phyloP scores from a whole-genome alignment of 1,140 invertebrate genomes.

The Triops cancriformis region DNA sequence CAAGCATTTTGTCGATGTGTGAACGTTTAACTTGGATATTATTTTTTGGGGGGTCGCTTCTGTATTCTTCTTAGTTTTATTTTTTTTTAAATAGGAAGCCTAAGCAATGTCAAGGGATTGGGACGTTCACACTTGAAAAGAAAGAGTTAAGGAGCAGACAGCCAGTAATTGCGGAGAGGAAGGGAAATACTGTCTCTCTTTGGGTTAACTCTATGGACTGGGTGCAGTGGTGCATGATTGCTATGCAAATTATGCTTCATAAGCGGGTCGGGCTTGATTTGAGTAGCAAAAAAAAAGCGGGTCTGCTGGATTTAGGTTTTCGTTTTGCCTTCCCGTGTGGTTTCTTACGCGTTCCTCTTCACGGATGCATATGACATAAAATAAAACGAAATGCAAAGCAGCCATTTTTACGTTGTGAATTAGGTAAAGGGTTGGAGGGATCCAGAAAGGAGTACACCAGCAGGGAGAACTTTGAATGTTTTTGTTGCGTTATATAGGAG shows the following conservation, averaged over 20 bases:
- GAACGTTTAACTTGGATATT: no score
- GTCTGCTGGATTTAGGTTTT: not conserved
- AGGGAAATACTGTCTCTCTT: not conserved
- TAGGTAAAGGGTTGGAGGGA: not conserved
- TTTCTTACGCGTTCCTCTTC: not conserved
- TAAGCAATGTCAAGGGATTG: not conserved
- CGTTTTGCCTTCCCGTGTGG: not conserved
- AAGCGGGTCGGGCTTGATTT: not conserved
- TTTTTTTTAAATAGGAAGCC: not conserved
- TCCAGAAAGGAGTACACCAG: no score
- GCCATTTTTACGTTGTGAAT: not conserved
- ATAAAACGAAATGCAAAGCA: not conserved
- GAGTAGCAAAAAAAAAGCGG: not conserved
- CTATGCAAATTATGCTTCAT: constrained; percentile 6
- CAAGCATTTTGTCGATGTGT: no score
- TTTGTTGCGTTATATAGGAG: no score
- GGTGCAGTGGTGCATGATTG: not conserved
- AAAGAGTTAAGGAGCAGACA: not conserved
- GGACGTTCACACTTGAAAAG: not conserved
- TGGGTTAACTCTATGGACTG: not conserved
- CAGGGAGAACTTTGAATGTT: no score
- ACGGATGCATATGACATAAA: not conserved
- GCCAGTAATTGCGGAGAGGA: not conserved
- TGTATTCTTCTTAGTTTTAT: not conserved
- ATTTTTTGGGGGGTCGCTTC: no score